Evolutionary conservation across 1,140 invertebrate species (phyloP).

Genomic region (Calycopis cecrops): DNA sequence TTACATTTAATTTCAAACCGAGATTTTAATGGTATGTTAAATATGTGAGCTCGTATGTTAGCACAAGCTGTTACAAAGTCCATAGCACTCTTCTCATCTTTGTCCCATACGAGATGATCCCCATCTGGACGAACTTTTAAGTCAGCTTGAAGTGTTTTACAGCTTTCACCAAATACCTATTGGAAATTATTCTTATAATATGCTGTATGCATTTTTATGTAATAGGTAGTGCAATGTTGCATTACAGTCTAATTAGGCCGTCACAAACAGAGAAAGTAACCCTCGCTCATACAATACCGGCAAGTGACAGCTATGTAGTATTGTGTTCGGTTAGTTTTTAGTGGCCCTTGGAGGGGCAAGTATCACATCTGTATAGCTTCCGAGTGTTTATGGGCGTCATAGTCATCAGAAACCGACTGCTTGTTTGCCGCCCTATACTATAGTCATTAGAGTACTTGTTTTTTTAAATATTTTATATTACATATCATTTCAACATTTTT

Average conservation of each 20-base stretch:
- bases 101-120: constrained; percentile 95
- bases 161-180: constrained; percentile 84
- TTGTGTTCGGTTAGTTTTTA: no score
- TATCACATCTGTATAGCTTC: no score
- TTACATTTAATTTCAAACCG: constrained; percentile 97
- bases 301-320: no score
- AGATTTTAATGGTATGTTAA: constrained; percentile 91
- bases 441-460: no score
- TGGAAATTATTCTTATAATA: constrained; percentile 6
- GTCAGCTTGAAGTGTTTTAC: constrained; percentile 81
- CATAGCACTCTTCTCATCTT: constrained; percentile 96
- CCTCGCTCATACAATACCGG: no score
- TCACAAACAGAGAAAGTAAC: no score
- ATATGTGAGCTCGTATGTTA: constrained; percentile 95
- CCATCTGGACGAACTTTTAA: constrained; percentile 76
- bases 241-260: background rate
- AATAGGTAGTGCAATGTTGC: background rate
- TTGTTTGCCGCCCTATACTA: no score
- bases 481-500: no score
- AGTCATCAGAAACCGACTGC: no score
- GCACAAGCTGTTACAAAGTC: constrained; percentile 97
- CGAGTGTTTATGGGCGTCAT: no score
- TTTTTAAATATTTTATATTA: no score
- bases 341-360: no score
- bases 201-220: background rate